phyloP scores from a whole-genome alignment of 2,113 vertebrate genomes.

The Callionymus lyra region DNA sequence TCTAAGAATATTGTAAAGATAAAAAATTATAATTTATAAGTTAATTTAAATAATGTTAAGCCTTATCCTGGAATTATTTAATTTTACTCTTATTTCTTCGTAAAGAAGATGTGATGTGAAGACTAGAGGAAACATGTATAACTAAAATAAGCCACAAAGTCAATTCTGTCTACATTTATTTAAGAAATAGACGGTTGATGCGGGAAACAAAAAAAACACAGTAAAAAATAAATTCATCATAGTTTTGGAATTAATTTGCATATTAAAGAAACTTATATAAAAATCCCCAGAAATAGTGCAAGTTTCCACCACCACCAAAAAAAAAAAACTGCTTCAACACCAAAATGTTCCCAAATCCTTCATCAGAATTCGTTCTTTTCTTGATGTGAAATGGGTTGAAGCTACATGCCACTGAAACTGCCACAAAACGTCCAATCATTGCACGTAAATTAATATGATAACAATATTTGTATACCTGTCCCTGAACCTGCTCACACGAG shows the following conservation, averaged over 20 bases:
- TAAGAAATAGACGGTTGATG: conserved; percentile 25
- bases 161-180: conserved; percentile 40
- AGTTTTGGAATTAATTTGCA: conserved; percentile 50
- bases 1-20: too few species aligned
- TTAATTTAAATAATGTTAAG: too few species aligned
- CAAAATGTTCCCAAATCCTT: not conserved
- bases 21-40: too few species aligned
- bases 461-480: too few species aligned
- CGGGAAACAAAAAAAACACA: conserved; percentile 31
- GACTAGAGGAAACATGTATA: too few species aligned
- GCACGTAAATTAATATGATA: too few species aligned
- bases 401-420: conserved; percentile 28
- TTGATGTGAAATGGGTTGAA: not conserved
- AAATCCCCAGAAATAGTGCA: conserved; percentile 48
- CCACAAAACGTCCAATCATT: too few species aligned
- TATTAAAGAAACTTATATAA: conserved; percentile 39
- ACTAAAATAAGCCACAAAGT: too few species aligned
- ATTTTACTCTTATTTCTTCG: too few species aligned
- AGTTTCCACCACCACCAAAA: conserved; percentile 31
- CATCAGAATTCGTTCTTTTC: conserved; percentile 4
- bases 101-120: too few species aligned
- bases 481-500: too few species aligned
- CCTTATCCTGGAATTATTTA: too few species aligned
- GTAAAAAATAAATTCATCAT: conserved; percentile 40
- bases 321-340: conserved; percentile 12